Evolutionary conservation across 2,113 vertebrate genomes (phyloP).

Genomic region (Burhinus oedicnemus): DNA sequence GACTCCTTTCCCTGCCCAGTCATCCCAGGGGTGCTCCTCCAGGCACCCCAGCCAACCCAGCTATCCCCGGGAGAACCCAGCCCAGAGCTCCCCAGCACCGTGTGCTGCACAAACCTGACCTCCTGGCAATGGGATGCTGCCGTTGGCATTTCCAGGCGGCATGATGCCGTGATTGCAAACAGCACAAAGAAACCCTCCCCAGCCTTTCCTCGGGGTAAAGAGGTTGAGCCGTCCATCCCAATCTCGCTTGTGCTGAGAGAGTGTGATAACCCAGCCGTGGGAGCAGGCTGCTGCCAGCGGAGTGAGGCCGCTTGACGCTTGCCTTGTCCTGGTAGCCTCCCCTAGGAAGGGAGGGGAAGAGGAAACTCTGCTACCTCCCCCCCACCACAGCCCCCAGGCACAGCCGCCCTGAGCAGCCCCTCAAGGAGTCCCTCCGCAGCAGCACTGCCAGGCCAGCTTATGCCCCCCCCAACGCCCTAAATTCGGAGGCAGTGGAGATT

Average conservation of each 20-base stretch:
- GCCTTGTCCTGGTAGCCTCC: background rate
- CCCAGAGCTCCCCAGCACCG: background rate
- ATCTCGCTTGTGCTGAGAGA: fast-evolving
- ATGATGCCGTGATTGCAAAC: background rate
- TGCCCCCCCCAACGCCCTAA: background rate
- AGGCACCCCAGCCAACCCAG: too few species aligned
- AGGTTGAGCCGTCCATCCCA: background rate
- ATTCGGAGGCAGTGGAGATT: background rate
- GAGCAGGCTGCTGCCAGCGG: fast-evolving
- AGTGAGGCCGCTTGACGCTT: fast-evolving
- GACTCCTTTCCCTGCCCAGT: background rate
- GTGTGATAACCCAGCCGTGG: fast-evolving
- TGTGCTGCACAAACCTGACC: fast-evolving
- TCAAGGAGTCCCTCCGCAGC: background rate
- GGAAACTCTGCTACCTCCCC: background rate
- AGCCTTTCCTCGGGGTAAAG: background rate
- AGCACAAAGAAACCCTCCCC: fast-evolving
- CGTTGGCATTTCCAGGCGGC: fast-evolving
- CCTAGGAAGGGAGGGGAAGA: background rate
- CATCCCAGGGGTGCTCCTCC: background rate
- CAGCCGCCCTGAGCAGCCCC: background rate
- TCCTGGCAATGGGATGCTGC: background rate
- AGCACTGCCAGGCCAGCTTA: background rate
- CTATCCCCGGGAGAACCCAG: background rate
- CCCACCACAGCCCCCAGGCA: fast-evolving